phyloP scores from a whole-genome alignment of 2,888 invertebrate genomes.

The Drosophila atroscutellata region DNA sequence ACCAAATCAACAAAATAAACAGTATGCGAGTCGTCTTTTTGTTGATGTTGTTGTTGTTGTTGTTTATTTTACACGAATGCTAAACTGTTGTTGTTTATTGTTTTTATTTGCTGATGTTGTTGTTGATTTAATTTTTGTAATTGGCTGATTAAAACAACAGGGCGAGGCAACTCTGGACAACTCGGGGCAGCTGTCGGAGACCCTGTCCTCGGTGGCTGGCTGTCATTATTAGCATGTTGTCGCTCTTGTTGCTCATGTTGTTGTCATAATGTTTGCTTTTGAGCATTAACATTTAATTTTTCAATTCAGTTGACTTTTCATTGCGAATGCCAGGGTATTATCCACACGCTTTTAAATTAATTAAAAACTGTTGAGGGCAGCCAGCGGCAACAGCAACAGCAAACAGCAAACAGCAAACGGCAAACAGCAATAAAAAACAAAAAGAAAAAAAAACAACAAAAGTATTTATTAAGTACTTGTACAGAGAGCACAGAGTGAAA shows the following conservation, averaged over 20 bases:
- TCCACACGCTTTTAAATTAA: slow-evolving; percentile 84
- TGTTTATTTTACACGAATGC: slow-evolving; percentile 14
- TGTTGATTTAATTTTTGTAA: slow-evolving; percentile 60
- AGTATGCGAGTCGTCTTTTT: not conserved
- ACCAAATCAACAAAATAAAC: slow-evolving; percentile 16
- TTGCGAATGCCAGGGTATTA: slow-evolving; percentile 76
- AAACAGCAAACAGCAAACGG: not conserved
- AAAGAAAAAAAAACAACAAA: not conserved
- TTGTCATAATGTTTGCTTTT: slow-evolving; percentile 50
- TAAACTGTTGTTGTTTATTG: slow-evolving; percentile 44
- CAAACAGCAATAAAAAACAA: slow-evolving; percentile 1
- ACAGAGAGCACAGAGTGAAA: slow-evolving; percentile 13
- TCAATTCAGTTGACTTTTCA: slow-evolving; percentile 81
- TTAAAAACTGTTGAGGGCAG: slow-evolving; percentile 71
- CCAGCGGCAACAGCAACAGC: slow-evolving; percentile 29
- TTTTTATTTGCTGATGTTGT: slow-evolving; percentile 35
- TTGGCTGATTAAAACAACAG: slow-evolving; percentile 68
- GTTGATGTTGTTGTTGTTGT: slow-evolving; percentile 24
- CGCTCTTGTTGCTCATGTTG: slow-evolving; percentile 32
- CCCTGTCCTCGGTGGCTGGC: slow-evolving; percentile 44
- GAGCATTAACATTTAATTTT: slow-evolving; percentile 71
- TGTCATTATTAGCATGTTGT: slow-evolving; percentile 40
- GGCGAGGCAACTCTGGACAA: slow-evolving; percentile 49
- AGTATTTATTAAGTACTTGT: slow-evolving; percentile 25
- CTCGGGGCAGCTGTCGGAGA: slow-evolving; percentile 10